Evolutionary conservation across 2,888 invertebrate genomes (phyloP).

Genomic region (Urechis unicinctus): DNA sequence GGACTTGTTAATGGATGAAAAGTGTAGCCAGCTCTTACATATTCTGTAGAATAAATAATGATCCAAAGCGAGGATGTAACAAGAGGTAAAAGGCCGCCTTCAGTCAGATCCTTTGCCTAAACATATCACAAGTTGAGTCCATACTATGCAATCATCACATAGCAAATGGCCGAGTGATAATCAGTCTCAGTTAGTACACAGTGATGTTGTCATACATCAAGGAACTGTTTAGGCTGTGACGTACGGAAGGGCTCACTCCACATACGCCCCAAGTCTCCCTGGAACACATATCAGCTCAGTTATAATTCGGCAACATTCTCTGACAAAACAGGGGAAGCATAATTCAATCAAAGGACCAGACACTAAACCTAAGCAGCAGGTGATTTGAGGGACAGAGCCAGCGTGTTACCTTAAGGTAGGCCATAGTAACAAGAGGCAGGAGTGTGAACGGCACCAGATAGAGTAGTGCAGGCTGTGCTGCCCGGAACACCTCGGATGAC

Average conservation of each 20-base stretch:
- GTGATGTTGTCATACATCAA: slow-evolving; percentile 47
- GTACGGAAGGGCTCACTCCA: slow-evolving; percentile 68
- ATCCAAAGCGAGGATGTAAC: too few relatives aligned
- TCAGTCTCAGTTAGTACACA: too few relatives aligned
- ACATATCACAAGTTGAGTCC: too few relatives aligned
- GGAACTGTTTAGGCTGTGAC: slow-evolving; percentile 29
- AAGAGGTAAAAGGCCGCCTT: too few relatives aligned
- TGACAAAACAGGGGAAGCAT: background rate
- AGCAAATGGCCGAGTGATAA: too few relatives aligned
- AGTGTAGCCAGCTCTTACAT: too few relatives aligned
- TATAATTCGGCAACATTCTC: too few relatives aligned
- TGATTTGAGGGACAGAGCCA: background rate
- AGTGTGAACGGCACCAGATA: slow-evolving; percentile 97
- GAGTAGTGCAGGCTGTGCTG: slow-evolving; percentile 92
- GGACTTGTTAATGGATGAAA: too few relatives aligned
- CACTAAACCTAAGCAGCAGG: background rate
- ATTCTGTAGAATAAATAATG: too few relatives aligned
- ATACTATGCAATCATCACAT: too few relatives aligned
- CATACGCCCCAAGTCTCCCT: slow-evolving; percentile 95
- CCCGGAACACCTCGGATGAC: slow-evolving; percentile 95
- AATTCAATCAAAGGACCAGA: background rate
- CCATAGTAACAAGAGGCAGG: slow-evolving; percentile 93
- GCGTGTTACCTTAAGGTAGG: slow-evolving; percentile 85
- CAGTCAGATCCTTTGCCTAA: too few relatives aligned
- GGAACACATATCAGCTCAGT: slow-evolving; percentile 45